phyloP scores from a whole-genome alignment of 1,140 invertebrate genomes.

The Tetraneura akinire region DNA sequence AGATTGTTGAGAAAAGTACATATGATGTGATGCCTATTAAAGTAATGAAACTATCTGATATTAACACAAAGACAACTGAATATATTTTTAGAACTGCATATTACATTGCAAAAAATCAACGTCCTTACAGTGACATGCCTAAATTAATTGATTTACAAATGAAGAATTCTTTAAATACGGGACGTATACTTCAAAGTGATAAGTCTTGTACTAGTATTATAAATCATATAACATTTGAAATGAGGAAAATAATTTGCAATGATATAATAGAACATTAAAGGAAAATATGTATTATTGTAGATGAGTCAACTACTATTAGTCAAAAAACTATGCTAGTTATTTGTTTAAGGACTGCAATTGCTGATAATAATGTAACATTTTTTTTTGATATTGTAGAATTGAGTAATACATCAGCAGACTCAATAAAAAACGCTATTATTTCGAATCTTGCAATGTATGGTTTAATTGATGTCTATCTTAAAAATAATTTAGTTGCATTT shows the following conservation, averaged over 20 bases:
- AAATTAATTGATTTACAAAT: constrained; percentile 21
- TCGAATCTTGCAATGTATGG: background rate
- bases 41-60: background rate
- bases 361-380: no score
- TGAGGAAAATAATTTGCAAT: background rate
- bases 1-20: background rate
- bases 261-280: background rate
- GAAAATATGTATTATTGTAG: background rate
- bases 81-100: constrained; percentile 15
- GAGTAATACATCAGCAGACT: background rate
- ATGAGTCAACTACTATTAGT: background rate
- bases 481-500: constrained; percentile 14
- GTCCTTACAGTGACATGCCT: constrained; percentile 13
- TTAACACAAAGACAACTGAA: background rate
- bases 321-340: background rate
- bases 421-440: background rate
- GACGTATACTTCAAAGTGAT: background rate
- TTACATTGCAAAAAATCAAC: constrained; percentile 24
- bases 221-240: background rate
- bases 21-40: background rate
- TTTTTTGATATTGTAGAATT: background rate
- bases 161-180: background rate
- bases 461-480: background rate
- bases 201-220: background rate
- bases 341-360: no score